These are phyloP conservation scores for Colaptes auratus DNA, from an alignment of 2,113 vertebrate genomes.

Conservation along the genomic window DNA sequence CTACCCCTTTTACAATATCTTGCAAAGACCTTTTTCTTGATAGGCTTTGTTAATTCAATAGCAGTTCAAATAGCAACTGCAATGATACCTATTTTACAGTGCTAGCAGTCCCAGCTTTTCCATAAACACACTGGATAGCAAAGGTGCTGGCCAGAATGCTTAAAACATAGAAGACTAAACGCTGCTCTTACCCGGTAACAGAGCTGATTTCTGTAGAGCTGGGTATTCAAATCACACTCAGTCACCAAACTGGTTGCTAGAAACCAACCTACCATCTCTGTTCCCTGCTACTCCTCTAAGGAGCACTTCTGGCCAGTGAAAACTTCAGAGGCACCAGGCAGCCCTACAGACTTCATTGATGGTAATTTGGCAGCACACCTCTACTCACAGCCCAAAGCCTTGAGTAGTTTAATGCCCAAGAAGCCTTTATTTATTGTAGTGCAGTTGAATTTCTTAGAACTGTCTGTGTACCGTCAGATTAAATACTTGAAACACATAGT, in stretches of 20 bases:
- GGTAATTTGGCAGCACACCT: neutral
- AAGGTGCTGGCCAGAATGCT: neutral
- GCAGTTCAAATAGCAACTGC: neutral
- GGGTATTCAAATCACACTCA: neutral
- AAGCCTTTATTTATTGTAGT: neutral
- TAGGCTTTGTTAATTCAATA: accelerated
- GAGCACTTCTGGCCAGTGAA: accelerated
- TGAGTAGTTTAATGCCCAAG: neutral
- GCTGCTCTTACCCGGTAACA: neutral
- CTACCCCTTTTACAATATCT: neutral
- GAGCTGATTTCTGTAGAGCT: neutral
- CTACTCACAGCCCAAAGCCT: neutral
- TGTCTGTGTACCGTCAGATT: neutral
- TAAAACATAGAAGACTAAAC: neutral
- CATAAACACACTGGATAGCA: neutral
- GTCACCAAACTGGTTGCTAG: accelerated
- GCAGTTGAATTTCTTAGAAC: neutral
- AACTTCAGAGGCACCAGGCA: neutral
- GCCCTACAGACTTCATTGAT: neutral
- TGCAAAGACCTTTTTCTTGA: neutral
- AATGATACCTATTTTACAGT: neutral
- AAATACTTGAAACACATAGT: neutral
- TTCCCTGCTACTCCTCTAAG: neutral
- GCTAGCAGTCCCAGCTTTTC: neutral
- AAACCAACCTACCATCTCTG: neutral